phyloP scores from a whole-genome alignment of 1,140 invertebrate genomes.

The Thaumatotibia leucotreta region DNA sequence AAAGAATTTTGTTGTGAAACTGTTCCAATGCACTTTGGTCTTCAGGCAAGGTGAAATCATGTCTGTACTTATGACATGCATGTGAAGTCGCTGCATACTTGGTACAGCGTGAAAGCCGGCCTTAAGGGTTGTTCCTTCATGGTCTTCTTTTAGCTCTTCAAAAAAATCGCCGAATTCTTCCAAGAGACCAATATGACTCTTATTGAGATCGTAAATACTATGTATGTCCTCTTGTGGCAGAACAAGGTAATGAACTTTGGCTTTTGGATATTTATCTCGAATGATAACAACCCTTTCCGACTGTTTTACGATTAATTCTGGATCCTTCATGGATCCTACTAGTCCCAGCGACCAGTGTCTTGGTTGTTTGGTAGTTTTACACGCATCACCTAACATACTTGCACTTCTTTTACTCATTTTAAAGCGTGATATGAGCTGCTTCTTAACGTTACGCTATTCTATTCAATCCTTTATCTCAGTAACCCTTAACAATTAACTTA shows the following conservation, averaged over 20 bases:
- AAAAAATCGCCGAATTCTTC: constrained; percentile 85
- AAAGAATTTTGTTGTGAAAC: constrained; percentile 90
- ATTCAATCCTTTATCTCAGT: background rate
- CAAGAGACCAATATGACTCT: constrained; percentile 81
- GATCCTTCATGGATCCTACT: constrained; percentile 84
- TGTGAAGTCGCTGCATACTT: constrained; percentile 90
- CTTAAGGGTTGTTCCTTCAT: constrained; percentile 69
- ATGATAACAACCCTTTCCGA: constrained; percentile 84
- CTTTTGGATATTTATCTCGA: constrained; percentile 88
- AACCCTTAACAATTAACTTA: background rate
- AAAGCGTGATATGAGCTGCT: background rate
- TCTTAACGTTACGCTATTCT: background rate
- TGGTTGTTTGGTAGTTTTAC: constrained; percentile 29
- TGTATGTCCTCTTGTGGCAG: constrained; percentile 85
- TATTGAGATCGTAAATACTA: constrained; percentile 81
- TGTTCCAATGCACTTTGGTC: constrained; percentile 94
- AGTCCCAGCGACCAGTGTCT: constrained; percentile 71
- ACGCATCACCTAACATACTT: constrained; percentile 2
- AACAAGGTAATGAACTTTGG: constrained; percentile 86
- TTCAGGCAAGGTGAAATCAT: constrained; percentile 89
- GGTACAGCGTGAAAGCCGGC: constrained; percentile 91
- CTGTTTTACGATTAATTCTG: constrained; percentile 79
- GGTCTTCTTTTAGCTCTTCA: constrained; percentile 66
- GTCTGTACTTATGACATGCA: constrained; percentile 93
- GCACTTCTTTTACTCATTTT: constrained; percentile 1